These are phyloP conservation scores for Hofmannophila pseudospretella DNA, from an alignment of 2,888 invertebrate genomes.

Conservation along the genomic window DNA sequence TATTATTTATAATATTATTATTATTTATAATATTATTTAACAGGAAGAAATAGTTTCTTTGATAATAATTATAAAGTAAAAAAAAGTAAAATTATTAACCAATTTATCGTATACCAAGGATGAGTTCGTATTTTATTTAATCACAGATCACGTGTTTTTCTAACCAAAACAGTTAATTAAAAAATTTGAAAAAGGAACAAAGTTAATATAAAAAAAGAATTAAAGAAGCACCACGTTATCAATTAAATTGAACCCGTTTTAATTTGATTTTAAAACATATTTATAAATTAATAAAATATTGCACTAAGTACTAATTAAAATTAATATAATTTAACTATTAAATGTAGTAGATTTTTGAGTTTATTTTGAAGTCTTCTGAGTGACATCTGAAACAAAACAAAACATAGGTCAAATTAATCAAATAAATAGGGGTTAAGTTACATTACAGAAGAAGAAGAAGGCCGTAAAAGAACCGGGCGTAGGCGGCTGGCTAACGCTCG, in stretches of 20 bases:
- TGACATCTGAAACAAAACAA: conserved; percentile 48
- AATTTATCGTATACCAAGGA: neutral
- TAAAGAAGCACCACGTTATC: conserved; percentile 24
- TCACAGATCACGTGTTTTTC: neutral
- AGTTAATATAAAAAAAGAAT: conserved; percentile 11
- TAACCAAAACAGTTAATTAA: neutral
- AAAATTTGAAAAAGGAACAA: conserved; percentile 15
- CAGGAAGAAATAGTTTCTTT: neutral
- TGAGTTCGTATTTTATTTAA: neutral
- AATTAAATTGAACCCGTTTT: conserved; percentile 36
- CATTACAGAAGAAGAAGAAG: too few species aligned
- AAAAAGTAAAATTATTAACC: too few species aligned
- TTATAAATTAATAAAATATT: conserved; percentile 37
- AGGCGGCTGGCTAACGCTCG: too few species aligned
- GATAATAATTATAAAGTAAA: neutral
- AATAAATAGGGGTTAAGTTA: too few species aligned
- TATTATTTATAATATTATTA: neutral
- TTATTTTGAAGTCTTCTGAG: conserved; percentile 20
- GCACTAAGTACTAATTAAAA: conserved; percentile 44
- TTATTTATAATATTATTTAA: neutral
- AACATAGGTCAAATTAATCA: conserved; percentile 9
- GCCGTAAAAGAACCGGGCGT: too few species aligned
- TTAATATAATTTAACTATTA: conserved; percentile 29
- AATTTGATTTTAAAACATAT: conserved; percentile 29
- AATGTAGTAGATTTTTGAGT: conserved; percentile 7